Evolutionary conservation across 2,797 vertebrate species (phyloP), one percentile per base, ranked within the genome.

Genomic region (Amblyopsis hoosieri): DNA sequence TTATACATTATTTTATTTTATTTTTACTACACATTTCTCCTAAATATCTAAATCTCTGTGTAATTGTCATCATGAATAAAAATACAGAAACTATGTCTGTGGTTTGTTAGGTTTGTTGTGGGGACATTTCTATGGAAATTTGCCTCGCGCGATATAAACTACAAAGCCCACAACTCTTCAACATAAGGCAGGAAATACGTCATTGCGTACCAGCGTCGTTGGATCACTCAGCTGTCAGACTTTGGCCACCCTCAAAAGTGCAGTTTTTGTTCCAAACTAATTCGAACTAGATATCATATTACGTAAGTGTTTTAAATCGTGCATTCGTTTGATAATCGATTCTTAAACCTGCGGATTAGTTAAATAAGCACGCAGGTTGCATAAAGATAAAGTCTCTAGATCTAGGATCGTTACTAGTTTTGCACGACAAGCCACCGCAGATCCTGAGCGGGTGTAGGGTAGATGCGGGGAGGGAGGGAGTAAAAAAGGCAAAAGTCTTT

Each of bases 181-280:
- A 82, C 52, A 42, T 54, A 31, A 62, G 71, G 61, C 81, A 84
- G 91, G 91, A 93, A 92, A 62, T 71, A 91, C 95, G 94, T 92
- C 85, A 92, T 90, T 78, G 91, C 92, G 88, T 49, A 83, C 72
- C 80, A 75, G 74, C 86, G 69, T 78, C 57, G 71, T 46, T 79
- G 83, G 76, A 85, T 60, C 79, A 78, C 88, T 93, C 87, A 93
- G 95, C 95, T 94, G 94, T 94, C 94, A 95, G 94, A 94, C 94
- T 95, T 94, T 95, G 94, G 94, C 94, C 94, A 95, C 82, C 94
- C 93, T 92, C 90, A 91, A 94, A 95, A 94, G 93, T 95, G 93
- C 93, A 94, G 84, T 80, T 85, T 90, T 87, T 17, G 11, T 50
- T 89, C 79, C 78, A 86, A 87, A 91, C 72, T 90, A 83, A 80